Conservation (phyloP, 2,113 vertebrate genomes). For the Gambusia affinis region DNA sequence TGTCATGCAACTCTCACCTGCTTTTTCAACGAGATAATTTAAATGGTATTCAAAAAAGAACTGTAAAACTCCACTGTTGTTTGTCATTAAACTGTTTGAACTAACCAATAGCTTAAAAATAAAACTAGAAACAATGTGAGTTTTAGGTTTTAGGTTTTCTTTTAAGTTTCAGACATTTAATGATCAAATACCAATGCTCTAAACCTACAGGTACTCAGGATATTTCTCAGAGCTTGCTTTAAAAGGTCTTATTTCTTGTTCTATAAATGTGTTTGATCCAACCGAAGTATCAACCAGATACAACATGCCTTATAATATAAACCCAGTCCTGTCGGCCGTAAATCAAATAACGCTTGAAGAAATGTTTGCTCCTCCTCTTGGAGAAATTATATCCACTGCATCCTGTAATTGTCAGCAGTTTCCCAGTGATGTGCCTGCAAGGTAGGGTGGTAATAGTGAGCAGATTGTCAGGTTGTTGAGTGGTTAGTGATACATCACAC, state of each 20-base stretch:
- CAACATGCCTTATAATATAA: slow-evolving; percentile 48
- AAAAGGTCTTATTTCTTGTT: slow-evolving; percentile 19
- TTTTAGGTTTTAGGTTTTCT: not conserved
- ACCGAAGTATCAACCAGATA: slow-evolving; percentile 10
- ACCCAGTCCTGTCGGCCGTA: slow-evolving; percentile 37
- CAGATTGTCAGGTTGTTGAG: slow-evolving; percentile 44
- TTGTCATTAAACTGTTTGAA: not conserved
- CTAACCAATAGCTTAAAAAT: not conserved
- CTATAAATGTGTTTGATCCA: slow-evolving; percentile 13
- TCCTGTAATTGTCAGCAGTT: slow-evolving; percentile 56
- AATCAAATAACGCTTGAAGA: slow-evolving; percentile 30
- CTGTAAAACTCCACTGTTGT: not conserved
- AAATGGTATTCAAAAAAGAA: slow-evolving; percentile 19
- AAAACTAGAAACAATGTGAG: slow-evolving; percentile 6
- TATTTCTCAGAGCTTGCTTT: slow-evolving; percentile 1
- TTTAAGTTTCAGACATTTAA: slow-evolving; percentile 6
- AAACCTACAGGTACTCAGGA: slow-evolving; percentile 13
- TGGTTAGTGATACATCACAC: slow-evolving; percentile 37
- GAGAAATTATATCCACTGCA: slow-evolving; percentile 38
- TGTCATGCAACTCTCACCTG: slow-evolving; percentile 13
- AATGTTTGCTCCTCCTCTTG: slow-evolving; percentile 10
- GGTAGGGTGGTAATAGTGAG: slow-evolving; percentile 42
- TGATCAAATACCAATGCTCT: slow-evolving; percentile 17
- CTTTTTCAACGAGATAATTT: slow-evolving; percentile 19
- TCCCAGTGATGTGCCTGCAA: slow-evolving; percentile 47